These are phyloP conservation scores for Cricetomys ansorgei DNA, from an alignment of 2,113 vertebrate genomes.

Conservation along the genomic window DNA sequence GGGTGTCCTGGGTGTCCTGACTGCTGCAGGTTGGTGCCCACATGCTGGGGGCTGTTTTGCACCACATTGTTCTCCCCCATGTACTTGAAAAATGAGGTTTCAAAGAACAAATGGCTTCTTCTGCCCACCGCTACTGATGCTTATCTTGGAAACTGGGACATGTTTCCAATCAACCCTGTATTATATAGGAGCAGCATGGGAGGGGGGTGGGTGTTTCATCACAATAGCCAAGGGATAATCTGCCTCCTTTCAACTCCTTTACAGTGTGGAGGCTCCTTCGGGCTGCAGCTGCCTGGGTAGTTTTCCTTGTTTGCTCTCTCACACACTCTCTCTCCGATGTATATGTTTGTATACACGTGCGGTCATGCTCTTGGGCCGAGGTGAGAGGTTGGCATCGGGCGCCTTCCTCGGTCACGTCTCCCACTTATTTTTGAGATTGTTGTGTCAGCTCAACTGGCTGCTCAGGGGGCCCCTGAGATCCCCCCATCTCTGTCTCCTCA, in stretches of 20 bases:
- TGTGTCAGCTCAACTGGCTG: background rate
- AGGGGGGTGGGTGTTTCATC: rapidly evolving
- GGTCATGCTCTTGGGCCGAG: background rate
- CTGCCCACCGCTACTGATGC: background rate
- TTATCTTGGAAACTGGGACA: slow-evolving; percentile 11
- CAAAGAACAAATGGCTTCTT: slow-evolving; percentile 39
- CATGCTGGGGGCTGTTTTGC: background rate
- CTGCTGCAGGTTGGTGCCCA: background rate
- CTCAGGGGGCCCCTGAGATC: background rate
- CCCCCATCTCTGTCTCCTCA: background rate
- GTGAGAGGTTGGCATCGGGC: no score
- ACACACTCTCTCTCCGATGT: background rate
- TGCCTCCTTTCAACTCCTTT: background rate
- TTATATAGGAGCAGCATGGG: background rate
- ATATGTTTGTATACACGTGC: background rate
- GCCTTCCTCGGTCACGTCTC: background rate
- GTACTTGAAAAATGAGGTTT: slow-evolving; percentile 44
- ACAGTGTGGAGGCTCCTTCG: background rate
- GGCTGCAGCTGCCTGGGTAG: no score
- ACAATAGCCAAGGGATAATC: background rate
- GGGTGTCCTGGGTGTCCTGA: background rate
- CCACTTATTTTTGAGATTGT: background rate
- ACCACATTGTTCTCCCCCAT: background rate
- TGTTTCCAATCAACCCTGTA: background rate
- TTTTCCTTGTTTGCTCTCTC: background rate